Percentiles rank a stretch among this genome's conserved stretches.
phyloP scores from a whole-genome alignment of 2,113 vertebrate genomes.

The Condylura cristata region DNA sequence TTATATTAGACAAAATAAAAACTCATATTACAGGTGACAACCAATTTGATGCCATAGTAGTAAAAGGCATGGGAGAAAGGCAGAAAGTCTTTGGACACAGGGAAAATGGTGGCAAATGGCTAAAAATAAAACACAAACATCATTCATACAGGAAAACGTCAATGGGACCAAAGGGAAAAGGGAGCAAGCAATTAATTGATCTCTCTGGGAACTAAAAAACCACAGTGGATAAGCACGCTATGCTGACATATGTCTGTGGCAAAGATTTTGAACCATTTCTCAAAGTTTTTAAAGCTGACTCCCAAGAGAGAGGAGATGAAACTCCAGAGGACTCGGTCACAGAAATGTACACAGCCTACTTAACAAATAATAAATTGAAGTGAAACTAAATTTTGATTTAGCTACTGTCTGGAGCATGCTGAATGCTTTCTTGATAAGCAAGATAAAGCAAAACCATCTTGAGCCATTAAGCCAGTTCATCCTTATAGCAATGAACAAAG shows the following conservation, averaged over 20 bases:
- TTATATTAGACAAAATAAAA: neutral
- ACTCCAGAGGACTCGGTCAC: neutral
- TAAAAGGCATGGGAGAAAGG: neutral
- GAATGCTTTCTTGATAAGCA: neutral
- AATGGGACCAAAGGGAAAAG: neutral
- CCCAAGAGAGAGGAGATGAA: neutral
- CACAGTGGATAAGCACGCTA: neutral
- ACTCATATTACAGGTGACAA: neutral
- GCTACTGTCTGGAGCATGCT: neutral
- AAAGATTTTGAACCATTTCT: neutral
- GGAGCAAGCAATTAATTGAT: neutral
- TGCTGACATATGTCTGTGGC: neutral
- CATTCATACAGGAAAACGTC: neutral
- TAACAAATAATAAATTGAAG: neutral
- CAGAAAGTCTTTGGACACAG: neutral
- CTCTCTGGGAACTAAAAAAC: neutral
- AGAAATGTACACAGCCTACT: neutral
- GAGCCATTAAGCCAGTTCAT: neutral
- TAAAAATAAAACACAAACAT: neutral
- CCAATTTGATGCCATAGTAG: neutral
- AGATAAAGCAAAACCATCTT: neutral
- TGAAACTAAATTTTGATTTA: neutral
- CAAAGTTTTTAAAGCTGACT: neutral
- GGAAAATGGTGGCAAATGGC: neutral
- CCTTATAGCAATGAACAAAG: neutral